phyloP scores from a whole-genome alignment of 2,888 invertebrate species.

The Megastigmus dorsalis region DNA sequence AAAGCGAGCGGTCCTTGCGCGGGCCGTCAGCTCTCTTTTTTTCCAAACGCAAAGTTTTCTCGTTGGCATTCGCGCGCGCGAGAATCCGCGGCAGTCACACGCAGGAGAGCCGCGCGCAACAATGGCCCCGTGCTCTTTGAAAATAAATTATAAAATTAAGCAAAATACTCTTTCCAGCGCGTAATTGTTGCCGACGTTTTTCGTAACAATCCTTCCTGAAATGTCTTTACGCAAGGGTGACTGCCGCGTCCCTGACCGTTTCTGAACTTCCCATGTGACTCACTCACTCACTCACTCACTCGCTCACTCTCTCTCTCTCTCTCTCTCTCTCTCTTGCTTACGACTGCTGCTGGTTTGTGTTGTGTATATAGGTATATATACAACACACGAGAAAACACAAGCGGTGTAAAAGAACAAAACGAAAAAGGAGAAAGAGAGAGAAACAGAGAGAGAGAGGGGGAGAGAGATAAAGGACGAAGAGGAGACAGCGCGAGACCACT shows the following conservation, averaged over 20 bases:
- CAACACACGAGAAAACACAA: background rate
- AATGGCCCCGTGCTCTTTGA: background rate
- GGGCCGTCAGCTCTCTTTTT: no score
- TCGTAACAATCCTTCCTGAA: conserved; percentile 17
- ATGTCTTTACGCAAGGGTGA: conserved; percentile 41
- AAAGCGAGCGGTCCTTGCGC: background rate
- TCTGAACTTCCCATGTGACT: conserved; percentile 45
- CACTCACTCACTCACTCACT: no score
- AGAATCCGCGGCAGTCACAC: background rate
- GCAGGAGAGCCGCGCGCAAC: background rate
- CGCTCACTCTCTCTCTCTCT: no score
- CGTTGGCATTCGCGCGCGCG: background rate
- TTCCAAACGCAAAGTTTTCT: background rate
- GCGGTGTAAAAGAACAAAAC: background rate
- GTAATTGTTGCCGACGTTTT: conserved; percentile 23
- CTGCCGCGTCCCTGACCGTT: conserved; percentile 34
- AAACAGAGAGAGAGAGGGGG: conserved; percentile 12
- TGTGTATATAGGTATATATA: no score
- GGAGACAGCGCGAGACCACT: conserved; percentile 22
- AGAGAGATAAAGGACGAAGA: no score
- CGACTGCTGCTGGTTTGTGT: no score
- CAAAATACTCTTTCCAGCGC: conserved; percentile 17
- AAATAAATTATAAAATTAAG: conserved; percentile 41
- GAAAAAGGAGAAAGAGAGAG: conserved; percentile 3
- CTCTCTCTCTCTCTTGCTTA: no score